Base-by-base conservation (phyloP, 2,888 invertebrate species). In the Drosophila prolongata region DNA sequence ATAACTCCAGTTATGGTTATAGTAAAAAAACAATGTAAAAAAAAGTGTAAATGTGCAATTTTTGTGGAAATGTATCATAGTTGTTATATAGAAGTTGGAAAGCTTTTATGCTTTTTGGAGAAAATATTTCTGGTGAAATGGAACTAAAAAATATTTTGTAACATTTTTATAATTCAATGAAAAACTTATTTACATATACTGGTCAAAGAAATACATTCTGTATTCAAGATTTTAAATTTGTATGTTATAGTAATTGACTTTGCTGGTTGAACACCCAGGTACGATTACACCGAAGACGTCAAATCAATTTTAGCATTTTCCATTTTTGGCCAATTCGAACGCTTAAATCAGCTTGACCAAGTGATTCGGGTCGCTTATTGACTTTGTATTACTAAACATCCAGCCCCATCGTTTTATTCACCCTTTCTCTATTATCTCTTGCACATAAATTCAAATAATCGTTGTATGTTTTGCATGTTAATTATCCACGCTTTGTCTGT, bases 381-480 rank as follows among this genome's bases (percentile, higher is more conserved):
- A 19, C 46, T 47, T 47, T 54, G 40, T 14, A 24, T 24, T 53
- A 46, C 53, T 66, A 53, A 47, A 58, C 58, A 50, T 43, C 19
- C 43, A 8, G 10, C 35, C 38, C 30, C 16, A 13, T 13, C 6
- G n/a, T 10, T n/a, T 44, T 37, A 6, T 38, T 14, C 37, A 38
- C 34, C 54, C 38, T 27, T 34, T 27, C 43, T 53, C 46, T 24
- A 42, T 53, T 62, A 40, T 40, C 46, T 56, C 30, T 30, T 6
- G 27, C 27, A 43, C 62, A 64, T 65, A 60, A 73, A 89, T 79
- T 78, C 70, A 84, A 76, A 77, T 84, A 84, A 79, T 83, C 76
- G 72, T 69, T 77, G 77, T 76, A 77, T 86, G 84, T 83, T 87
- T 75, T 79, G 85, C 79, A 85, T 85, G 81, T 85, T 87, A 85